These are phyloP conservation scores for Cathartes aura DNA, from an alignment of 2,113 vertebrate genomes.

Conservation along the genomic window DNA sequence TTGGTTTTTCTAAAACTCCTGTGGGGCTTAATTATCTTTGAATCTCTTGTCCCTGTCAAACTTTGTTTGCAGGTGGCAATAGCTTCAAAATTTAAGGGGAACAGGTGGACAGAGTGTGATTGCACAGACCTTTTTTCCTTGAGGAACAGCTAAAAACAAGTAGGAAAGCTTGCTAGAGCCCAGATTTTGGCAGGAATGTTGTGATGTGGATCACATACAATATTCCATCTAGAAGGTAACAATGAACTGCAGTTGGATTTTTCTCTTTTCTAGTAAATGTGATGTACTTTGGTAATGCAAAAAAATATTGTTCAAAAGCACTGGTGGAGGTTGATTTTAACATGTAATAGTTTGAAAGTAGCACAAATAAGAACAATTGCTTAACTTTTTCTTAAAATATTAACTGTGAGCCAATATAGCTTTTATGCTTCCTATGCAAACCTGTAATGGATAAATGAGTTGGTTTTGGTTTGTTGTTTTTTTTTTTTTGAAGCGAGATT, in stretches of 20 bases:
- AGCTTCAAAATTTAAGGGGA: neutral
- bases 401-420: neutral
- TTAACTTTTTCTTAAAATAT: neutral
- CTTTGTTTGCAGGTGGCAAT: neutral
- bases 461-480: neutral
- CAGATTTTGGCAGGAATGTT: neutral
- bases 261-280: neutral
- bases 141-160: neutral
- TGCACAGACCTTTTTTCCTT: constrained; percentile 28
- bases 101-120: neutral
- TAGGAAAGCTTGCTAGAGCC: neutral
- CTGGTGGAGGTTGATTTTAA: neutral
- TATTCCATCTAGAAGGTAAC: neutral
- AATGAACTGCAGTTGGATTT: neutral
- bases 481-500: neutral
- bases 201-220: neutral
- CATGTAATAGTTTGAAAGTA: neutral
- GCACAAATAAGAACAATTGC: neutral
- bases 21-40: neutral
- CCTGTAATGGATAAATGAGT: neutral
- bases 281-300: neutral
- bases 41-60: neutral
- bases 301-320: neutral
- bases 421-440: neutral
- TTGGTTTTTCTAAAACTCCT: neutral